phyloP scores from a whole-genome alignment of 2,113 vertebrate genomes.

The Pluvialis apricaria region DNA sequence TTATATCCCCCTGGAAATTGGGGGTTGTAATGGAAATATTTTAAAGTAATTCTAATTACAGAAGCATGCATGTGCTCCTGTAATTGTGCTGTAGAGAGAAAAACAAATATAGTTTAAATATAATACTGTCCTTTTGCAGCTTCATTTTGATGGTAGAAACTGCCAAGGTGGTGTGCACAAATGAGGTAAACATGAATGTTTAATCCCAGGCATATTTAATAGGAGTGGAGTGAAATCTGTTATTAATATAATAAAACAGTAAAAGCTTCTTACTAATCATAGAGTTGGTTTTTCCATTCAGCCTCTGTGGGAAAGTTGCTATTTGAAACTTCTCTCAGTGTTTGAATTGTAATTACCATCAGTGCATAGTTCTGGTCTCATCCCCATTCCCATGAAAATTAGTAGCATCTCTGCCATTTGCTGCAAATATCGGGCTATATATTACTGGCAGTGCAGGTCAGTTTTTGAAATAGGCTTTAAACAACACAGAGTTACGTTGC shows the following conservation, averaged over 20 bases:
- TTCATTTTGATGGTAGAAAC: not conserved
- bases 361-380: not conserved
- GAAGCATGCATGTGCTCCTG: not conserved
- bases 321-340: slow-evolving; percentile 19
- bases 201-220: slow-evolving; percentile 16
- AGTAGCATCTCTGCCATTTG: not conserved
- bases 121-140: not conserved
- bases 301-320: slow-evolving; percentile 56
- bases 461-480: not conserved
- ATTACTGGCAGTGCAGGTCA: not conserved
- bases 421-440: not conserved
- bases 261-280: slow-evolving; percentile 39
- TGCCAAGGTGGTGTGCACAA: not conserved
- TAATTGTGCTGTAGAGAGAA: slow-evolving; percentile 17
- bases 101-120: not conserved
- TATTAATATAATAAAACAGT: slow-evolving; percentile 55
- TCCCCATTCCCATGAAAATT: not conserved
- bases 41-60: not conserved
- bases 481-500: not conserved
- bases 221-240: not conserved
- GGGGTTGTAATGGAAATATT: not conserved
- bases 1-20: not conserved
- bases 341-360: slow-evolving; percentile 27
- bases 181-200: not conserved
- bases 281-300: slow-evolving; percentile 10